Percentiles rank a stretch among this genome's conserved stretches.
Conservation (phyloP, 2,797 vertebrate genomes). For the Chaetodon trifasciatus region DNA sequence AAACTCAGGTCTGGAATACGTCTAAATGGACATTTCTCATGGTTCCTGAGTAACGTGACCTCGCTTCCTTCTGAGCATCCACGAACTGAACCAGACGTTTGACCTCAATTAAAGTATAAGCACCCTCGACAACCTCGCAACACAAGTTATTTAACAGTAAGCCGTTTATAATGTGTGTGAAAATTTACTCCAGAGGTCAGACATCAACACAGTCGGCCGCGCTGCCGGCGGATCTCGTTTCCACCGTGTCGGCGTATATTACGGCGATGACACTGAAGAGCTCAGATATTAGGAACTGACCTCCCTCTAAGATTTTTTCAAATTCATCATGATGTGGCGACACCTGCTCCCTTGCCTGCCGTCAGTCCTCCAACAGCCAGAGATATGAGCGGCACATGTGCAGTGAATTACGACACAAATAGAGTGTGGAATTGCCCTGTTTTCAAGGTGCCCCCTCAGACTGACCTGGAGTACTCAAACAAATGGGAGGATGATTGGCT, state of each 20-base stretch:
- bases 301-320: conserved; percentile 28
- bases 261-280: conserved; percentile 36
- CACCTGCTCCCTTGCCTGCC: conserved; percentile 61
- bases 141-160: conserved; percentile 14
- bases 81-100: conserved; percentile 13
- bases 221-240: conserved; percentile 16
- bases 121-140: background rate
- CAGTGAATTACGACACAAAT: conserved; percentile 62
- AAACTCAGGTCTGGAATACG: background rate
- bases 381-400: conserved; percentile 37
- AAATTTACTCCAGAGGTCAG: conserved; percentile 13
- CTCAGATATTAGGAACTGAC: conserved; percentile 19
- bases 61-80: background rate
- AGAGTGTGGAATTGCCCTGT: conserved; percentile 53
- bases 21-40: background rate
- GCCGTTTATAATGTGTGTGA: conserved; percentile 11
- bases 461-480: conserved; percentile 53
- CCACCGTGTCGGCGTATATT: conserved; percentile 37
- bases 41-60: background rate
- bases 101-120: conserved; percentile 22
- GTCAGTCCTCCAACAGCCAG: conserved; percentile 25
- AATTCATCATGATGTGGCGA: conserved; percentile 35
- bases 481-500: conserved; percentile 64
- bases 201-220: conserved; percentile 17
- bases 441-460: conserved; percentile 34